Base-by-base conservation (phyloP, 2,113 vertebrate species). In the Malurus melanocephalus region DNA sequence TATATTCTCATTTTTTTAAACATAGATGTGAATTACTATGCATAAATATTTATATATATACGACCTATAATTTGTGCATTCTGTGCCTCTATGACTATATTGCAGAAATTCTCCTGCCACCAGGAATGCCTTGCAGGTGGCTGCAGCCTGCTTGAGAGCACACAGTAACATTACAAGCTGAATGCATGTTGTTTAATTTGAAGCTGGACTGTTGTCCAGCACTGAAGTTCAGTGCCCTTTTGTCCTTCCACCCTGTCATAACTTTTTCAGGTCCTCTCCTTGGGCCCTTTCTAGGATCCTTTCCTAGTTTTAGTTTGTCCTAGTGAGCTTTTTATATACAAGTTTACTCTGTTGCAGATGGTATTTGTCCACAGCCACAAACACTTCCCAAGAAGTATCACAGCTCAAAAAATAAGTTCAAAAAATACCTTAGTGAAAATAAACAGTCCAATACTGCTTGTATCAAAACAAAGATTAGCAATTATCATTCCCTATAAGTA, bases 301-400 rank as follows among this genome's bases (percentile, higher is more conserved):
- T 93, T 95, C 87, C 92, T 94, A 62, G 45, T 93, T 97, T 96
- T 32, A 57, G 73, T 94, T 95, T 96, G 90, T 91, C 73, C 81
- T 96, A 96, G 94, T 92, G 84, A 97, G 91, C 45, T 92, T 96
- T 90, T 72, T 78, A 91, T 91, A 89, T 24, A 72, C 45, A 94
- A 91, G 93, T 97, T 97, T 97, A 96, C 92, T 97, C 95, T 94
- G 93, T 84, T 93, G 89, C 95, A 97, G 96, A 97, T 97, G 95
- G 93, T 95, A 96, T 94, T 94, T 96, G 78, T 97, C 95, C 88
- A 91, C 68, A 88, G 94, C 89, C 95, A 95, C 94, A 96, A 96
- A 93, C 57, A 88, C 68, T 95, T 96, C 95, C 94, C 87, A 95
- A 95, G 90, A 96, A 93, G 93, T 75, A 96, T 83, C 87, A 89